phyloP scores from a whole-genome alignment of 64 coral and sea anemone species.

The Montipora foliosa region DNA sequence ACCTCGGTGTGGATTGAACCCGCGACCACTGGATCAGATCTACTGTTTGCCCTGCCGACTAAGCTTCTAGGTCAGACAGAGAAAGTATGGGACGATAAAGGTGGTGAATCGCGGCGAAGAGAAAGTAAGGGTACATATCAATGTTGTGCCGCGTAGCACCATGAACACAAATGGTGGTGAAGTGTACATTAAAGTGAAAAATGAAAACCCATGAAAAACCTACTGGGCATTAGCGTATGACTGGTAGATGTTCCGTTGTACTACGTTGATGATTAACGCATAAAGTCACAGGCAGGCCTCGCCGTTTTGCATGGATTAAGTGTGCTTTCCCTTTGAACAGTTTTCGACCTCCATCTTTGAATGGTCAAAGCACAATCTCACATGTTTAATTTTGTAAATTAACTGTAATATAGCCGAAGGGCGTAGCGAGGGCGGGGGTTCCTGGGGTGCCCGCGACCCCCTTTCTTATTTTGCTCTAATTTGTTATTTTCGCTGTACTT shows the following conservation, averaged over 20 bases:
- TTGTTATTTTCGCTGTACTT: too few species aligned
- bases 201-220: background rate
- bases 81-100: background rate
- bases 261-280: background rate
- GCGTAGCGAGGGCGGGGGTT: background rate
- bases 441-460: too few species aligned
- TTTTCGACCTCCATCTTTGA: background rate
- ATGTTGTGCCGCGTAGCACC: slow-evolving; percentile 17
- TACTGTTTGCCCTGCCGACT: background rate
- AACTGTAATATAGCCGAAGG: background rate
- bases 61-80: background rate
- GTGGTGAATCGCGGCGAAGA: slow-evolving; percentile 45
- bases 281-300: background rate
- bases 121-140: slow-evolving; percentile 45
- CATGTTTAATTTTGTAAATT: background rate
- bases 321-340: background rate
- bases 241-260: background rate
- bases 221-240: background rate
- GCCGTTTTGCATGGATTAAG: background rate
- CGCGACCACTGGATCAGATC: background rate
- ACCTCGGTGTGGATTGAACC: background rate
- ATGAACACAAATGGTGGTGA: background rate
- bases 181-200: background rate
- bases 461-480: too few species aligned
- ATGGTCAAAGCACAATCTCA: background rate